phyloP scores from a whole-genome alignment of 2,888 invertebrate species.

The Dyspetes luteomarginatus region DNA sequence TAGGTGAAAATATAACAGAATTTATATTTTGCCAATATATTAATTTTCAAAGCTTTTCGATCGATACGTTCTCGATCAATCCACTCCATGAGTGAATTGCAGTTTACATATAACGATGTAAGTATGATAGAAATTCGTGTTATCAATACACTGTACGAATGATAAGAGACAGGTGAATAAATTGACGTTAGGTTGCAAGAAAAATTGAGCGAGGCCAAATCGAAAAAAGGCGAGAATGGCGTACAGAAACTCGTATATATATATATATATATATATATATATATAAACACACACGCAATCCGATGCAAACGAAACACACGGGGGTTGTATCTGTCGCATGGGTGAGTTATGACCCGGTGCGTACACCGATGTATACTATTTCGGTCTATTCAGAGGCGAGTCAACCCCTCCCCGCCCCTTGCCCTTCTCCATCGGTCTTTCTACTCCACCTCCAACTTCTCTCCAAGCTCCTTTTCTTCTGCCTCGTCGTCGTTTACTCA shows the following conservation, averaged over 20 bases:
- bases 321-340: slow-evolving; percentile 60
- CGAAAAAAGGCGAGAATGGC: slow-evolving; percentile 28
- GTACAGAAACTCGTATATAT: slow-evolving; percentile 11
- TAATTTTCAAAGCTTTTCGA: not conserved
- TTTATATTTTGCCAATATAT: too few species aligned
- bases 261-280: not conserved
- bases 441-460: slow-evolving; percentile 34
- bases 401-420: slow-evolving; percentile 46
- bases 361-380: slow-evolving; percentile 63
- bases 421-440: slow-evolving; percentile 38
- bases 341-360: slow-evolving; percentile 63
- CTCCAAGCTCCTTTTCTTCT: slow-evolving; percentile 52
- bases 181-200: slow-evolving; percentile 6
- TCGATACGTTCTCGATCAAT: not conserved
- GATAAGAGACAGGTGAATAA: slow-evolving; percentile 22
- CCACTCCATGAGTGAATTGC: not conserved
- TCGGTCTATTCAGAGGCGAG: slow-evolving; percentile 62
- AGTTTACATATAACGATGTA: not conserved
- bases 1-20: too few species aligned
- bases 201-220: slow-evolving; percentile 12
- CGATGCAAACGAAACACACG: slow-evolving; percentile 32
- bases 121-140: not conserved
- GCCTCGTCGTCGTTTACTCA: slow-evolving; percentile 54
- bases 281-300: not conserved
- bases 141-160: not conserved